These are phyloP conservation scores for Petrocephalus sullivani DNA, from an alignment of 2,797 vertebrate species.

Conservation along the genomic window DNA sequence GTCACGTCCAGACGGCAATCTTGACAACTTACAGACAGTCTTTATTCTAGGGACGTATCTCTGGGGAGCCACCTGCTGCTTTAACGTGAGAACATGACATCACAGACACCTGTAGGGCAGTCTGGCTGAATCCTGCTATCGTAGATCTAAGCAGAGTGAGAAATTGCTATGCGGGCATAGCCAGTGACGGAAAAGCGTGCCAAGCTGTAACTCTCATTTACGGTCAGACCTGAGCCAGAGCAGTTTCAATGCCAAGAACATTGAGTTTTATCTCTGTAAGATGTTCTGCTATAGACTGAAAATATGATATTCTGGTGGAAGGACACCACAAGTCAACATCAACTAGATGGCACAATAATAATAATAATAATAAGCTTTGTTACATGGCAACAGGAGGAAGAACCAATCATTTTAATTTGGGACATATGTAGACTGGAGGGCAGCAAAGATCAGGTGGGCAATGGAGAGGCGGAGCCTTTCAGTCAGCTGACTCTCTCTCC, in stretches of 20 bases:
- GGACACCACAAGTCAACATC: neutral
- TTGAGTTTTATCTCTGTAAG: neutral
- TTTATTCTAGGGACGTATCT: neutral
- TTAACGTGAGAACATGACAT: neutral
- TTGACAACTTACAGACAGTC: neutral
- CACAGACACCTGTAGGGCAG: neutral
- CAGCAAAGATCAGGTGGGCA: neutral
- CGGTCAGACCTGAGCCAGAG: neutral
- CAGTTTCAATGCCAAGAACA: neutral
- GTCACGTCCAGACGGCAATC: neutral
- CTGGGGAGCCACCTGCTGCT: neutral
- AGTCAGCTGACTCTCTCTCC: neutral
- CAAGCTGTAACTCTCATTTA: neutral
- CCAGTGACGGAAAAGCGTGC: neutral
- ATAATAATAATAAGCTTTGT: neutral
- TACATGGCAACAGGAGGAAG: neutral
- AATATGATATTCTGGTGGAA: neutral
- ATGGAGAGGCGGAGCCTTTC: neutral
- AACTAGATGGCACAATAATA: neutral
- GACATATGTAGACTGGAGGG: neutral
- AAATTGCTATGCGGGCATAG: neutral
- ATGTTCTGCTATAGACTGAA: neutral
- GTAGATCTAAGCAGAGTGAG: constrained; percentile 2
- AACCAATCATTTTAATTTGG: neutral
- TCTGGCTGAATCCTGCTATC: neutral